Percentiles rank a stretch among this genome's conserved stretches.
phyloP scores from a whole-genome alignment of 2,797 vertebrate species.

The Argyrosomus regius region DNA sequence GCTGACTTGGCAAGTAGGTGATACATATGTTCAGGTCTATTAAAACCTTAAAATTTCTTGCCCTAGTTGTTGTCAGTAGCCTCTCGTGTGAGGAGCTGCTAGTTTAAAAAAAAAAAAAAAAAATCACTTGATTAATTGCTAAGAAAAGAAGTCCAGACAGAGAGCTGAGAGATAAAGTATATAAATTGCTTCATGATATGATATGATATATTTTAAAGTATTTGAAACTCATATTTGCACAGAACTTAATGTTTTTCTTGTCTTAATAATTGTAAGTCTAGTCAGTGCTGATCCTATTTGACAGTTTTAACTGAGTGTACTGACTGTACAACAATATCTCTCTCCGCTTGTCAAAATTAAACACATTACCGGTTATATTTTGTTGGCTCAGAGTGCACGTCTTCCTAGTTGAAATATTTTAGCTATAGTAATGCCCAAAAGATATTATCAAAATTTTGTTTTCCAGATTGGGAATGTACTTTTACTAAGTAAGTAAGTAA shows the following conservation, averaged over 20 bases:
- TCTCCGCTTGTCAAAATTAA: too few relatives aligned
- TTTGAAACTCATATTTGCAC: too few relatives aligned
- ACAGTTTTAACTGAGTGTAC: too few relatives aligned
- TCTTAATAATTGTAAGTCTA: too few relatives aligned
- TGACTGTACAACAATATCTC: background rate
- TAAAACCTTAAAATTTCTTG: slow-evolving; percentile 14
- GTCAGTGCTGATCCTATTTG: too few relatives aligned
- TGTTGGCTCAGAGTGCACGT: background rate
- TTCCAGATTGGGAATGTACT: too few relatives aligned
- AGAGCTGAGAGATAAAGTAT: too few relatives aligned
- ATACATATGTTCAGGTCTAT: slow-evolving; percentile 4
- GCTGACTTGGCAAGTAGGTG: slow-evolving; percentile 14
- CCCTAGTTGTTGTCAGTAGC: background rate
- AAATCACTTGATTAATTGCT: background rate
- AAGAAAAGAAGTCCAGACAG: background rate
- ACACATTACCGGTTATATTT: background rate
- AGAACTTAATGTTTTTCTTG: too few relatives aligned
- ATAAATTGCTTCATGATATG: too few relatives aligned
- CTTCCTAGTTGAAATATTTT: background rate
- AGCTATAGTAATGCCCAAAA: background rate
- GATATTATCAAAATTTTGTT: too few relatives aligned
- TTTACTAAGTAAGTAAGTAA: too few relatives aligned
- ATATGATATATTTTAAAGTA: too few relatives aligned
- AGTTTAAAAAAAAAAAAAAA: background rate
- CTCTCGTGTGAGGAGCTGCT: background rate